Evolutionary conservation across 2,888 invertebrate genomes (phyloP).

Genomic region (Spatulosminthurus flaviceps): DNA sequence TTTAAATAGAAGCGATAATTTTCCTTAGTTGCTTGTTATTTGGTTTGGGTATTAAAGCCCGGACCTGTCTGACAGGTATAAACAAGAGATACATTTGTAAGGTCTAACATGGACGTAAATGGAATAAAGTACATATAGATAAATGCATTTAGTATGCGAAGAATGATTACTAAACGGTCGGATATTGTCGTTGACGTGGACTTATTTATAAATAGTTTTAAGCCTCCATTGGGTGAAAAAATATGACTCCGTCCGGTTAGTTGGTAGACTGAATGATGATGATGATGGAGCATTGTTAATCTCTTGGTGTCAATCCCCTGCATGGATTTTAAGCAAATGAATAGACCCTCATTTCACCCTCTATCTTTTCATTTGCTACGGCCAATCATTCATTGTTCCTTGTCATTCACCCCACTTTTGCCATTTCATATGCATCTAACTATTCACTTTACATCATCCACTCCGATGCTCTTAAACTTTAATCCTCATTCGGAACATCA

Average conservation of each 20-base stretch:
- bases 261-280: conserved; percentile 37
- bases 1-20: too few species aligned
- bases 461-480: conserved; percentile 27
- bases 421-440: too few species aligned
- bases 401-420: conserved; percentile 12
- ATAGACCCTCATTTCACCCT: conserved; percentile 49
- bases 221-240: background rate
- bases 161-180: too few species aligned
- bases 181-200: too few species aligned
- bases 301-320: conserved; percentile 51
- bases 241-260: conserved; percentile 2
- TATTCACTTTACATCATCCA: conserved; percentile 21
- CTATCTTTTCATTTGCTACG: conserved; percentile 52
- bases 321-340: conserved; percentile 50
- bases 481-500: conserved; percentile 18
- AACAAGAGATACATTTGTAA: too few species aligned
- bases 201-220: too few species aligned
- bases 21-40: too few species aligned
- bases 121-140: too few species aligned
- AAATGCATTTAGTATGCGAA: too few species aligned
- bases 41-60: too few species aligned
- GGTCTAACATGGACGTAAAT: too few species aligned
- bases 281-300: conserved; percentile 45
- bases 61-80: too few species aligned
- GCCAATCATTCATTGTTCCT: conserved; percentile 51